Percentiles rank a stretch among this genome's conserved stretches.
Conservation (phyloP, 2,888 invertebrate genomes). For the Diarsia brunnea region DNA sequence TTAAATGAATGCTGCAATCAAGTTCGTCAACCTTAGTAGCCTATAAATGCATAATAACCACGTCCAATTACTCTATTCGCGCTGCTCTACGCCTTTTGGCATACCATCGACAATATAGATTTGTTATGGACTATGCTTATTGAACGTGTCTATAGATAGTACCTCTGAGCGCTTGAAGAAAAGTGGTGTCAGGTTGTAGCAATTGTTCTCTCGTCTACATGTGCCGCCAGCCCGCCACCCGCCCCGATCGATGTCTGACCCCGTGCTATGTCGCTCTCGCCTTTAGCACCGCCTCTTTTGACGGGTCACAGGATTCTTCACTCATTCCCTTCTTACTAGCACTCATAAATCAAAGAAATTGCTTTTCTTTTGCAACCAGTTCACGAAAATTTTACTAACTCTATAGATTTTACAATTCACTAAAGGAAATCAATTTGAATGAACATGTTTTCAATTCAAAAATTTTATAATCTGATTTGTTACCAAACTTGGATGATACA, state of each 20-base stretch:
- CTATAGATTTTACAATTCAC: conserved; percentile 1
- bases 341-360: conserved; percentile 58
- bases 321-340: conserved; percentile 55
- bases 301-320: conserved; percentile 72
- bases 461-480: conserved; percentile 30
- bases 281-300: conserved; percentile 79
- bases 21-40: conserved; percentile 53
- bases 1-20: conserved; percentile 16
- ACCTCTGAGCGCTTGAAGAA: conserved; percentile 62
- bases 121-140: conserved; percentile 61
- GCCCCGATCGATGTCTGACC: conserved; percentile 87
- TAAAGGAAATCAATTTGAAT: conserved; percentile 14
- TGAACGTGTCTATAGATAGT: conserved; percentile 56
- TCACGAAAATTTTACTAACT: background rate
- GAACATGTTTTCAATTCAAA: conserved; percentile 23
- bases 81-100: conserved; percentile 53
- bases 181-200: conserved; percentile 70
- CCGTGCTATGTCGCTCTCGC: conserved; percentile 82
- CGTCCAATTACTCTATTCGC: conserved; percentile 48
- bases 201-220: conserved; percentile 76
- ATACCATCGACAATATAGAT: conserved; percentile 63
- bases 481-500: conserved; percentile 23
- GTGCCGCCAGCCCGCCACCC: conserved; percentile 68
- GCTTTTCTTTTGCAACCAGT: conserved; percentile 32
- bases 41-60: conserved; percentile 49